Evolutionary conservation across 1,140 invertebrate species (phyloP), one percentile per base, ranked within the genome.

Genomic region (Drosophila tsacasi): DNA sequence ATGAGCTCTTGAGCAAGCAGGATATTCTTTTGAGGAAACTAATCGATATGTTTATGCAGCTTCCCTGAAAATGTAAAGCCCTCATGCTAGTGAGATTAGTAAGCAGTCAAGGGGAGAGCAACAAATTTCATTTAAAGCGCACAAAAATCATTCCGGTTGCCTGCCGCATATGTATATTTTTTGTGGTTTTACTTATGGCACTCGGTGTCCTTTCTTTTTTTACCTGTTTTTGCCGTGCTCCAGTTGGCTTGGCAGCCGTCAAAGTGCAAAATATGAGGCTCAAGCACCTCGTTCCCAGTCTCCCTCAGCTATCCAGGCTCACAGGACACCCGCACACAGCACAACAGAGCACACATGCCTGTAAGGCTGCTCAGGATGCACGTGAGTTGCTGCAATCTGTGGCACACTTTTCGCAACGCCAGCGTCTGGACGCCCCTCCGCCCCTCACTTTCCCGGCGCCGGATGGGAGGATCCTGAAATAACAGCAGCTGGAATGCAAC

Each of bases 301-400:
- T 32, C 42, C 17, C 15, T 32, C 52, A 9, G 12, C 27, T 12
- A 23, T 13, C 35, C 27, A 23, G 39, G 30, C 19, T 6, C 27
- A 40, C 39, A 21, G 9, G 19, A 39, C 47, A 72, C 47, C 54
- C 67, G 40, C 37, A 60, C 47, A 66, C 61, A 68, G 46, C 30
- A 54, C 30, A 32, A 4, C 42, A 63, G 54, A 62, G 19, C 40
- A 72, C 47, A 73, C 67, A 75, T 47, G 30, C 40, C 58, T 50
- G 30, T 17, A n/a, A 59, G 49, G 42, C 49, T 39, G 71, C 54
- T 50, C 55, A 44, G 47, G 49, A 59, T 74, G 83, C 79, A 83
- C 76, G 83, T 87, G 83, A 72, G 62, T 55, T 62, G 50, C 76
- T 65, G 76, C 59, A 86, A 83, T 83, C 83, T 83, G 83, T 73